Conservation (phyloP, 2,113 vertebrate genomes). For the Gadus macrocephalus region DNA sequence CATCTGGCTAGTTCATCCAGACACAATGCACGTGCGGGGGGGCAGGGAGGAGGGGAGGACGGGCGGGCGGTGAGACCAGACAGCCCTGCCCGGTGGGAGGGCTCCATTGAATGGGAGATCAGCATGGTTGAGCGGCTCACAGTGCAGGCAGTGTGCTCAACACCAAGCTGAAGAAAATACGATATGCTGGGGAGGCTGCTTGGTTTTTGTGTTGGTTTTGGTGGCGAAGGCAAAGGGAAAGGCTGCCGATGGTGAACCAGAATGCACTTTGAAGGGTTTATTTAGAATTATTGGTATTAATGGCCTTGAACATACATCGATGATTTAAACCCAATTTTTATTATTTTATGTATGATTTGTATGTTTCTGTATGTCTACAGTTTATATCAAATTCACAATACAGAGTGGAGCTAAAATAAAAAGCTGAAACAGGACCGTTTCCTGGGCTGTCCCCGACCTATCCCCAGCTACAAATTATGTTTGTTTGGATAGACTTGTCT, state of each 20-base stretch:
- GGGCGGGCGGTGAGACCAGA: conserved; percentile 22
- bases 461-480: conserved; percentile 24
- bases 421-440: no score
- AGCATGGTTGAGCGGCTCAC: conserved; percentile 30
- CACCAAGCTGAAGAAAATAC: neutral
- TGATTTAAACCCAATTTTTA: no score
- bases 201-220: neutral
- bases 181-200: neutral
- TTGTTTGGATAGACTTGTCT: conserved; percentile 41
- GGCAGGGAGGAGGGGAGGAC: conserved; percentile 11
- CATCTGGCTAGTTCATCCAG: conserved; percentile 21
- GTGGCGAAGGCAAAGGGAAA: no score
- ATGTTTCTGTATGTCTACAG: no score
- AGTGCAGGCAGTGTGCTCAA: conserved; percentile 2
- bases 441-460: neutral
- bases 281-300: no score
- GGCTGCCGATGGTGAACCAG: no score
- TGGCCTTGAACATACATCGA: no score
- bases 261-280: no score
- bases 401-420: no score
- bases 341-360: no score
- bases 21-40: conserved; percentile 30
- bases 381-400: no score
- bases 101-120: conserved; percentile 46
- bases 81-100: conserved; percentile 44